Evolutionary conservation across 2,797 vertebrate species (phyloP).

Genomic region (Fringilla coelebs): DNA sequence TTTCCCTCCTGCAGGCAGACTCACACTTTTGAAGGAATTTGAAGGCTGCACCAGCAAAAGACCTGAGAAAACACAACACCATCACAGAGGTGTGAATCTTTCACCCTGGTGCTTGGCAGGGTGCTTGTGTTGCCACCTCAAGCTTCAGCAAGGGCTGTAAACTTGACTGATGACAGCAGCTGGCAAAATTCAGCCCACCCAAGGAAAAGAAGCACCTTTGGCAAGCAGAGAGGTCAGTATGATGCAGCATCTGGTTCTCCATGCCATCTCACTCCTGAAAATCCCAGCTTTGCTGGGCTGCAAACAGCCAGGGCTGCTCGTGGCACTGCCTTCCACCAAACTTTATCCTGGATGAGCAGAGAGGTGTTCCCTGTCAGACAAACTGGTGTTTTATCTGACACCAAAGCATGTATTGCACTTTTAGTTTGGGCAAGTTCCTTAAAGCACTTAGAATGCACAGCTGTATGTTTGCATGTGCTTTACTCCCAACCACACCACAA

Average conservation of each 20-base stretch:
- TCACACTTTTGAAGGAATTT: slow-evolving; percentile 21
- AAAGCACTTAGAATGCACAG: neutral
- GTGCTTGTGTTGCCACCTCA: neutral
- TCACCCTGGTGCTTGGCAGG: neutral
- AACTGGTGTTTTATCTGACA: neutral
- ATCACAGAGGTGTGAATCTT: slow-evolving; percentile 30
- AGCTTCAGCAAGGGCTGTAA: slow-evolving; percentile 9
- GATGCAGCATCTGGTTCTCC: neutral
- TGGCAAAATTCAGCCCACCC: slow-evolving; percentile 51
- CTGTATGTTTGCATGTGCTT: neutral
- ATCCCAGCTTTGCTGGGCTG: neutral
- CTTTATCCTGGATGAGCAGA: neutral
- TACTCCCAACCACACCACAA: neutral
- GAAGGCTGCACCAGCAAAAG: slow-evolving; percentile 32
- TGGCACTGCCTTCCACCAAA: neutral
- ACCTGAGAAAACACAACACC: slow-evolving; percentile 52
- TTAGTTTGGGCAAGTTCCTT: neutral
- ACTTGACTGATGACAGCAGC: slow-evolving; percentile 55
- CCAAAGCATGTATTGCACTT: neutral
- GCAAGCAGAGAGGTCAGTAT: neutral
- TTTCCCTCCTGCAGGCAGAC: slow-evolving; percentile 5
- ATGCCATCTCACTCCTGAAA: neutral
- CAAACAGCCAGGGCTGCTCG: neutral
- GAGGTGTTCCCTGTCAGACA: neutral
- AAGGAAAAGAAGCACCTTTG: neutral